Base-by-base conservation (phyloP, 1,140 invertebrate species). In the Ptiloglossa arizonensis region DNA sequence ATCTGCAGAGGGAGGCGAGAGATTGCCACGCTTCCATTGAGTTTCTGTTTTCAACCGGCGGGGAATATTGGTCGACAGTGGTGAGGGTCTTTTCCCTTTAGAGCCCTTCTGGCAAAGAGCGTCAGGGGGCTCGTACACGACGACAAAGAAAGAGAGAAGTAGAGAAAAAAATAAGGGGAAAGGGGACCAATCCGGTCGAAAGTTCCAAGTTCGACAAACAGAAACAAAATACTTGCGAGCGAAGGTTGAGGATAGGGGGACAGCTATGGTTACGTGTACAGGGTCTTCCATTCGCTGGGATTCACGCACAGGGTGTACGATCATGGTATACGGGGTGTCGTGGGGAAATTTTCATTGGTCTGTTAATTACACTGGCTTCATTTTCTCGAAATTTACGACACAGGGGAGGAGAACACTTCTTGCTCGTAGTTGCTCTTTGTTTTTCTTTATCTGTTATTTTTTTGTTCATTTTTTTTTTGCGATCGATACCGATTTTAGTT, bases 141-240 rank as follows among this genome's bases (percentile, higher is more conserved):
- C 48, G 62, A 66, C 52, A 70, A 72, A 68, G 62, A 24, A 46
- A 15, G 54, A 32, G 27, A 56, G 38, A n/a, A 32, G 29, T 17
- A 24, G 50, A 4, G 5, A 29, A 19, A 35, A 15, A 48, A 35
- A 19, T n/a, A n/a, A n/a, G n/a, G 3, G 22, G 19, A 11, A 19
- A 35, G 62, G 27, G 22, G 59, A 48, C 13, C 38, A 66, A 44
- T 22, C 17, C 19, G 57, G 50, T 29, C 54, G 67, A 66, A 81
- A 81, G 72, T 73, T 44, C 68, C 54, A 79, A 81, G 54, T 87
- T 87, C 74, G 77, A 35, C 70, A 66, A 67, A 72, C 52, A 59
- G 73, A 72, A 82, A 86, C 79, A 83, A 87, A 41, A 86, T 79
- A 76, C 70, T 83, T 75, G 69, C 72, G 60, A 72, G 78, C 63